Evolutionary conservation across 2,888 invertebrate genomes (phyloP).

Genomic region (Harpagoxenus sublaevis): DNA sequence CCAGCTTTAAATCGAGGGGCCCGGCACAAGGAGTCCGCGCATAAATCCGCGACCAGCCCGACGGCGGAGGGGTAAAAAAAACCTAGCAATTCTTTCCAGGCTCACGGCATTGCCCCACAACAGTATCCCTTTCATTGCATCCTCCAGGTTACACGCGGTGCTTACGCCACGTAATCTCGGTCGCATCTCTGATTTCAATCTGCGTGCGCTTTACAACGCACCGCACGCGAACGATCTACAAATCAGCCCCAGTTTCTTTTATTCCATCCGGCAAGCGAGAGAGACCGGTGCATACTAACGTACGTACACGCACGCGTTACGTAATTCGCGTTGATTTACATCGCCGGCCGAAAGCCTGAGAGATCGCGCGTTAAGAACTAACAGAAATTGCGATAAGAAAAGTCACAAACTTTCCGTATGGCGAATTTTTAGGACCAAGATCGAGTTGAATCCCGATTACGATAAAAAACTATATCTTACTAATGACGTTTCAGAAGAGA

Average conservation of each 20-base stretch:
- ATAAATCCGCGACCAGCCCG: conserved; percentile 63
- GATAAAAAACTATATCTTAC: not conserved
- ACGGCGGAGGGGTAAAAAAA: conserved; percentile 27
- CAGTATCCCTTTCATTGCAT: conserved; percentile 75
- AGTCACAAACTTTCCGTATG: not conserved
- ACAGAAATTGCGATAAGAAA: not conserved
- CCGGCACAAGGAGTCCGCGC: conserved; percentile 24
- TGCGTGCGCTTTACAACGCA: conserved; percentile 72
- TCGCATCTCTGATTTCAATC: conserved; percentile 79
- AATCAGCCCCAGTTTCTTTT: conserved; percentile 74
- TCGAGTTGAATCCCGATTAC: not conserved
- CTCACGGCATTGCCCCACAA: conserved; percentile 67
- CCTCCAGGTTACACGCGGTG: conserved; percentile 69
- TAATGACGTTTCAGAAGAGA: not conserved
- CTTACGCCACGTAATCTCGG: conserved; percentile 75
- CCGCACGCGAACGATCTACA: conserved; percentile 75
- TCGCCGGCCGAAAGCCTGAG: conserved; percentile 44
- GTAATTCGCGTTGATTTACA: conserved; percentile 59
- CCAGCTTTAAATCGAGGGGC: conserved; percentile 63
- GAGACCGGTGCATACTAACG: conserved; percentile 38
- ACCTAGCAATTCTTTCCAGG: conserved; percentile 58
- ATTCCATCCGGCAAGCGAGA: conserved; percentile 53
- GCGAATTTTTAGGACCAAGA: not conserved
- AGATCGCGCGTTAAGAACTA: conserved; percentile 14
- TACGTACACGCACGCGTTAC: conserved; percentile 37